Base-by-base conservation (phyloP, 2,797 vertebrate species). In the Molossus alvarezi region DNA sequence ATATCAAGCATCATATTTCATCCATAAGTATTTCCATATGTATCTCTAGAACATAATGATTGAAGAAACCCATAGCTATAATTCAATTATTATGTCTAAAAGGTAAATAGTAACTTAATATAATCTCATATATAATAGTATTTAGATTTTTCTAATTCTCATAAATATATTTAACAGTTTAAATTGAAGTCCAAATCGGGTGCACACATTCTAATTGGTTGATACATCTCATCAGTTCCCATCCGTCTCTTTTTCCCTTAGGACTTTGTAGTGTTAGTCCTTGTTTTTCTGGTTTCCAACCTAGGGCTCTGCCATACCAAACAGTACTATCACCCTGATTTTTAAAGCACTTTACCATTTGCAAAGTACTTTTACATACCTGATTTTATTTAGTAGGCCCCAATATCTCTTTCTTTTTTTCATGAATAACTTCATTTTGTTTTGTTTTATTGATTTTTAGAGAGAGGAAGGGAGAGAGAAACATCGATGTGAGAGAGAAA, bases 81-180 rank as follows among this genome's bases (percentile, higher is more conserved):
- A 51, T 77, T 20, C 11, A 21, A 6, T 85, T 84, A 58, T 75
- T 55, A 41, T 37, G 21, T 65, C 80, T 90, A 33, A 88, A 94
- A 92, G 65, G 25, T 60, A 83, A 83, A 25, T 55, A 53, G 37
- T 33, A 81, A 23, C 15, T 69, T 73, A 33, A 76, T 64, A 17
- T 88, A 64, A 53, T 57, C 11, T 67, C 48, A 69, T 94, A 7
- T 14, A 48, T 3, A 90, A 13, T 27, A 91, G 14, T 65, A 33
- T 81, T 75, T 80, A 80, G 0, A n/a, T 88, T 53, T 93, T 91
- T 57, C 60, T 41, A 37, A 72, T 88, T 88, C 81, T 92, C n/a
- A n/a, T 65, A 76, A 75, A 48, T 57, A 27, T 58, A 45, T 86
- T 82, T 29, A 75, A 62, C 33, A 87, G 18, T 53, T 91, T 82